Evolutionary conservation across 1,140 invertebrate species (phyloP).

Genomic region (Aphidius gifuensis): DNA sequence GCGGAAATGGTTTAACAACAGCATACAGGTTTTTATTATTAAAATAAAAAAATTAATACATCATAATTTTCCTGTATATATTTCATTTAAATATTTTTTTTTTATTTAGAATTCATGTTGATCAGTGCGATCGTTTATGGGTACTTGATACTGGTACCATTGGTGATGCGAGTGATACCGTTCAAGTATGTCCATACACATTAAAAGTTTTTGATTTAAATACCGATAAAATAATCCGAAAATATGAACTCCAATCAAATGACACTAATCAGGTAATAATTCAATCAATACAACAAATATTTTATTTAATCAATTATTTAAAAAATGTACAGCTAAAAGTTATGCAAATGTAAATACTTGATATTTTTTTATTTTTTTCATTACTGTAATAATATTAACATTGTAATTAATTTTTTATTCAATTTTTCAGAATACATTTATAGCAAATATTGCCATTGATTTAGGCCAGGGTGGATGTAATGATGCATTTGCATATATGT

Average conservation of each 20-base stretch:
- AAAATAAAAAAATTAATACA: not conserved
- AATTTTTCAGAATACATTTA: slow-evolving; percentile 62
- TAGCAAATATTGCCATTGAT: slow-evolving; percentile 78
- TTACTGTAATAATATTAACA: too few species aligned
- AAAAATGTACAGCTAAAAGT: too few species aligned
- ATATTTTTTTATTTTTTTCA: too few species aligned
- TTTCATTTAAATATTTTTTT: not conserved
- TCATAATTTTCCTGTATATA: not conserved
- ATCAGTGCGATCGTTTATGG: slow-evolving; percentile 75
- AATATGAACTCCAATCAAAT: slow-evolving; percentile 67
- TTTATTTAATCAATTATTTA: too few species aligned
- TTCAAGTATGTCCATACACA: slow-evolving; percentile 69
- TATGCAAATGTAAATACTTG: too few species aligned
- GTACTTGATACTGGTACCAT: slow-evolving; percentile 78
- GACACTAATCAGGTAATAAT: slow-evolving; percentile 62
- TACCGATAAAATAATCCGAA: slow-evolving; percentile 66
- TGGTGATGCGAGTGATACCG: slow-evolving; percentile 71
- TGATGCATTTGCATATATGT: slow-evolving; percentile 75
- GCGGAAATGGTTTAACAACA: slow-evolving; percentile 69
- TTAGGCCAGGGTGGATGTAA: slow-evolving; percentile 68
- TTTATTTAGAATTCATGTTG: slow-evolving; percentile 59
- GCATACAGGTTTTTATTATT: slow-evolving; percentile 58
- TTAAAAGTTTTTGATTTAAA: slow-evolving; percentile 73
- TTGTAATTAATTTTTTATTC: too few species aligned
- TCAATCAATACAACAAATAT: not conserved